Conservation (phyloP, 2,888 invertebrate genomes). For the Smittia aterrima region DNA sequence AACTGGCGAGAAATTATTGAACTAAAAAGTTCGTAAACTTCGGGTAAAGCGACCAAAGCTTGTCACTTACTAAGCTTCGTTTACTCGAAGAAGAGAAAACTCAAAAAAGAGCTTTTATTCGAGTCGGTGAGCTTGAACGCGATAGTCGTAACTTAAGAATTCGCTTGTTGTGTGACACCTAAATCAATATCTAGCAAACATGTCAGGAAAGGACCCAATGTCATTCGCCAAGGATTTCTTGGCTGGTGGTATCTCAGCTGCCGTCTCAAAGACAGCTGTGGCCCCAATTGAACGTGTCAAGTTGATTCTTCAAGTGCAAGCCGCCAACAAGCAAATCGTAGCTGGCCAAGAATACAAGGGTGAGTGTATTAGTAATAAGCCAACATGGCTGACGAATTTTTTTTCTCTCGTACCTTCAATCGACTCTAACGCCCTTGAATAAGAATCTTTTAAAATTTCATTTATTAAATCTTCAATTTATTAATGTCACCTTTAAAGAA, state of each 20-base stretch:
- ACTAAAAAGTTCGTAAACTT: too few relatives aligned
- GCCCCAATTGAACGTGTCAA: constrained; percentile 96
- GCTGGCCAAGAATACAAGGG: constrained; percentile 86
- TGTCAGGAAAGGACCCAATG: constrained; percentile 64
- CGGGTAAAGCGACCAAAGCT: too few relatives aligned
- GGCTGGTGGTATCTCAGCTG: constrained; percentile 90
- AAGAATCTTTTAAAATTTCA: background rate
- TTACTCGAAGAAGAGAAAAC: background rate
- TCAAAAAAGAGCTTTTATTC: constrained; percentile 10
- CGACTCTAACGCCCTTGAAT: background rate
- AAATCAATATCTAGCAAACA: background rate
- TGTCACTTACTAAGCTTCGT: too few relatives aligned
- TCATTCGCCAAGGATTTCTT: constrained; percentile 86
- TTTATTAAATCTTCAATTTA: background rate
- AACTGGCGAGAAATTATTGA: too few relatives aligned
- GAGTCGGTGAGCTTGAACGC: constrained; percentile 25
- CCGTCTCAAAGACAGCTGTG: constrained; percentile 89
- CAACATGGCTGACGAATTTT: constrained; percentile 40
- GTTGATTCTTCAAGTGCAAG: constrained; percentile 89
- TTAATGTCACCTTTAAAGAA: too few relatives aligned
- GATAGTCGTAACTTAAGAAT: constrained; percentile 36
- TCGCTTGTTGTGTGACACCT: constrained; percentile 28
- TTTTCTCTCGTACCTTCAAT: background rate
- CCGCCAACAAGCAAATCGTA: constrained; percentile 85
- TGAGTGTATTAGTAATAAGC: constrained; percentile 42